Evolutionary conservation across 2,113 vertebrate genomes (phyloP), one percentile per base, ranked within the genome.

Genomic region (Garra rufa): DNA sequence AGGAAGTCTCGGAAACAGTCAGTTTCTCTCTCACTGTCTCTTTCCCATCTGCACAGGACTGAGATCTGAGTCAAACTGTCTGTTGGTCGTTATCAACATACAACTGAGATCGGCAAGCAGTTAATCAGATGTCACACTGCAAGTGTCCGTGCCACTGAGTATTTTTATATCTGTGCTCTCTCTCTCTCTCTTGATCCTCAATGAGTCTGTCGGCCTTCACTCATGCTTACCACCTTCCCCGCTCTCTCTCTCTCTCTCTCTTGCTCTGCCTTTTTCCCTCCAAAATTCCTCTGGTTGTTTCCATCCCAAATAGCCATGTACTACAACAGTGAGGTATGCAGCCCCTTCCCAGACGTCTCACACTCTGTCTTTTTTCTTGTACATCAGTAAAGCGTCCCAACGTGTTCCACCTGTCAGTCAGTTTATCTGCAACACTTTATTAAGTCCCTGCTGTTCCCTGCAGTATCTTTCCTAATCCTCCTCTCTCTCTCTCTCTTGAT

Each of bases 251-350:
- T 69, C 77, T 26, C 65, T 34, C 80, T 41, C 15, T 28, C 83
- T 46, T 30, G 59, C 80, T 67, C 80, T 76, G 6, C 89, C 81
- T 57, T 69, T 84, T 87, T 85, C 88, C 86, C 52, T 83, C 71
- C 41, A 74, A 87, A 41, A 52, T 46, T 52, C 55, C 74, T 59
- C 69, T 50, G 34, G 28, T 83, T 90, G 90, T 85, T 89, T 87
- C 89, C 85, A 81, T 86, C 88, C 87, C 85, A 92, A 90, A 88
- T 88, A 91, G 50, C 83, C 67, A 85, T 82, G 85, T 92, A 93
- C 88, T 63, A 79, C 88, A 89, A 81, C 80, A 82, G 89, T 85
- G 76, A 90, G 88, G 90, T 83, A 93, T 92, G 88, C 90, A 76
- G 79, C 77, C 80, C 85, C 76, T 84, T 48, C 88, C 44, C 76